Percentiles rank a stretch among this genome's conserved stretches.
phyloP scores from a whole-genome alignment of 2,797 vertebrate genomes.

The Hippocampus kuda region DNA sequence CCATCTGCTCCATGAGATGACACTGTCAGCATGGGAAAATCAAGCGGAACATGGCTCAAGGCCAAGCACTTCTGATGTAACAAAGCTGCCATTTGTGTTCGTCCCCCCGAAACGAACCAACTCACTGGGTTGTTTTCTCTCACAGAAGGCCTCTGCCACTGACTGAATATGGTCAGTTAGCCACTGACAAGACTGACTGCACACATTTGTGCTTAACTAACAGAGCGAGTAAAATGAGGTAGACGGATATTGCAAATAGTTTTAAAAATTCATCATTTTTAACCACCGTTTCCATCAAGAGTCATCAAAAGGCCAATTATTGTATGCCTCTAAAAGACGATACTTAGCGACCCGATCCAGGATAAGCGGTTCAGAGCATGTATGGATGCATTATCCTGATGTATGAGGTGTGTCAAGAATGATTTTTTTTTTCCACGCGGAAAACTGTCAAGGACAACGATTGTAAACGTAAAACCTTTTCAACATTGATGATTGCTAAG shows the following conservation, averaged over 20 bases:
- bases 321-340: neutral
- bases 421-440: neutral
- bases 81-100: neutral
- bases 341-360: neutral
- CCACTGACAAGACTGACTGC: neutral
- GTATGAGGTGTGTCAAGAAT: neutral
- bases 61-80: neutral
- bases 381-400: too few species aligned
- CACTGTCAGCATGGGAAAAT: neutral
- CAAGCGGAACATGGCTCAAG: neutral
- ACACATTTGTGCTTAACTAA: neutral
- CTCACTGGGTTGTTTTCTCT: neutral
- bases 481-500: too few species aligned
- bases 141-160: neutral
- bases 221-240: neutral
- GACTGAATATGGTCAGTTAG: neutral
- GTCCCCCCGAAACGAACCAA: neutral
- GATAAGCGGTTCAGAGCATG: too few species aligned
- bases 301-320: neutral
- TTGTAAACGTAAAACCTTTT: too few species aligned
- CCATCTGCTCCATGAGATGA: constrained; percentile 1
- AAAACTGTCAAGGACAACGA: neutral
- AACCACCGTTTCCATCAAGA: neutral
- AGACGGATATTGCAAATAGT: neutral
- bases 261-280: too few species aligned